Base-by-base conservation (phyloP, 2,888 invertebrate species). In the Malachius bipustulatus region DNA sequence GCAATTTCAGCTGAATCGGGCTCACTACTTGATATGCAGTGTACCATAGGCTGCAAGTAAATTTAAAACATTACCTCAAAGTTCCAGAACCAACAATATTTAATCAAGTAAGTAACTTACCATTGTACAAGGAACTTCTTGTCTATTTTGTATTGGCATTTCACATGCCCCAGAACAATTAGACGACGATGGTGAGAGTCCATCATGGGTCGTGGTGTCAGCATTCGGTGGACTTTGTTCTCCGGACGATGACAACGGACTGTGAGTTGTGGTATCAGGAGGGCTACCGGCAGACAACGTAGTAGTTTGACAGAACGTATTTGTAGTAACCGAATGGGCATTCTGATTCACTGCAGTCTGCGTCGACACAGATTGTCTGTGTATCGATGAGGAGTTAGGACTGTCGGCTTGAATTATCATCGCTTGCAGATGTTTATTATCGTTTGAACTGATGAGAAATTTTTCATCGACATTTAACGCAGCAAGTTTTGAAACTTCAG, bases 1-100 rank as follows among this genome's bases (percentile, higher is more conserved):
- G 38, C 50, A 29, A 60, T 38, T 35, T 74, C 73, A 4, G 70
- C 71, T 2, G 73, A 70, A 53, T 84, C 84, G 16, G 79, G 83
- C 55, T 85, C 85, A 49, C 85, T 85, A 55, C 85, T 85, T 16
- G 87, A 85, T 42, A 87, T 81, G 57, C 84, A 87, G 57, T 87
- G 87, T 15, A 87, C 87, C 85, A 85, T 77, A 4, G 79, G 77
- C 77, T 77, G 64, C 30, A 57, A 55, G 40, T 10, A 38, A 34
- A 34, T 8, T n/a, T 8, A n/a, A 19, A 19, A 19, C 6, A 8
- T n/a, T 19, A 19, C 6, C n/a, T 19, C 6, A 19, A 19, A 19
- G n/a, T 6, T 19, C 6, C 24, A 19, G 24, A 28, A n/a, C n/a
- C 28, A 4, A 35, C 32, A n/a, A 14, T 10, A 32, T 14, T 13